Evolutionary conservation across 2,113 vertebrate genomes (phyloP), one percentile per base, ranked within the genome.

Genomic region (Cephalopterus ornatus): DNA sequence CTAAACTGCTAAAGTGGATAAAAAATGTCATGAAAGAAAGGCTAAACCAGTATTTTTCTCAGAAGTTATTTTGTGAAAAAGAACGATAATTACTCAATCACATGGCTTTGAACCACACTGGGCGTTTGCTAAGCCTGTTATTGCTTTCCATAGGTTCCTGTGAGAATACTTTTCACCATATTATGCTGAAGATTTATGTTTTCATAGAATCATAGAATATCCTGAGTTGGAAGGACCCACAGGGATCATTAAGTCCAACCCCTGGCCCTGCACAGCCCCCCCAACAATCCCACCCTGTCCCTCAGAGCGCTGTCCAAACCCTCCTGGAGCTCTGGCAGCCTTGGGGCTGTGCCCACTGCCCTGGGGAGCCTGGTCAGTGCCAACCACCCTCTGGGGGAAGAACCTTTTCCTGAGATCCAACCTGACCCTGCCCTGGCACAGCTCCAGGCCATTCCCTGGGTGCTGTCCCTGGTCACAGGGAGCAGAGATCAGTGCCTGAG

Each of bases 301-400:
- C 28, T 77, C 37, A 63, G 0, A 58, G 35, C 2, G 1, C 0
- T 62, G n/a, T 6, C 74, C 55, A 28, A 71, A 2, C 2, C 0
- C 30, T 39, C 49, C 66, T 47, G 74, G 56, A 88, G 56, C 66
- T 79, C n/a, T 65, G 82, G 49, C 59, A 85, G 70, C 49, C 59
- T 74, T 9, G 5, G 41, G 41, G 28, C 28, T 0, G n/a, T 23
- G 49, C 14, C 42, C 82, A 85, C 56, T 53, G 55, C 61, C 61
- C 71, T 85, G 83, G 71, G 71, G 50, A 75, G 30, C 59, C 70
- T 65, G 82, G 22, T 15, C 71, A 76, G 72, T 42, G 83, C 52
- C 72, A 50, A 50, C 35, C 42, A 67, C 42, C 59, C 52, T 67
- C 72, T 65, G 76, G 26, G 47, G 41, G 16, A 35, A 63, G 41